phyloP scores from a whole-genome alignment of 2,113 vertebrate genomes.

The Pithys albifrons region DNA sequence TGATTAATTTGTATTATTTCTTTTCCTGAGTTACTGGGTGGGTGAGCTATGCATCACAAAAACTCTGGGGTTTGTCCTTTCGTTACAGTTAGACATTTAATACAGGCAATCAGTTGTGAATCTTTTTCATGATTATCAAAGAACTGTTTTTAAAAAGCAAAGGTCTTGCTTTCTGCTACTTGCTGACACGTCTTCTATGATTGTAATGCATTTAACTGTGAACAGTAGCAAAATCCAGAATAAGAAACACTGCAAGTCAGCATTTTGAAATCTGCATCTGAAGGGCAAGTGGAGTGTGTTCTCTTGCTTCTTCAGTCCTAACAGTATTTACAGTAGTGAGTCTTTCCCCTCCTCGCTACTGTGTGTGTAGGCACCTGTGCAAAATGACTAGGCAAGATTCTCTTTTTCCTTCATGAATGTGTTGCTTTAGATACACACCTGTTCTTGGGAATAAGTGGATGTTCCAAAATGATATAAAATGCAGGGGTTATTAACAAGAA shows the following conservation, averaged over 20 bases:
- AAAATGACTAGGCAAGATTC: not conserved
- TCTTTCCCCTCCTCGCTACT: not conserved
- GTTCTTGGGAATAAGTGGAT: not conserved
- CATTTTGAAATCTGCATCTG: slow-evolving; percentile 1
- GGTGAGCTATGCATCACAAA: not conserved
- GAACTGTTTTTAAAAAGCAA: not conserved
- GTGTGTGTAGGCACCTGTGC: not conserved
- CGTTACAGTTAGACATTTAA: not conserved
- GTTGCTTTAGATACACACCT: not conserved
- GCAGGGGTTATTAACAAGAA: not conserved
- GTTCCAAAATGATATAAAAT: not conserved
- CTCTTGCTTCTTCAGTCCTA: not conserved
- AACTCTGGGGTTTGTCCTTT: not conserved
- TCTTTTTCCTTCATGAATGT: not conserved
- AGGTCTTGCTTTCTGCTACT: not conserved
- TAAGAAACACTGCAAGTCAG: not conserved
- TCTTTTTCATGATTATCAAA: not conserved
- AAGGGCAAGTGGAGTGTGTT: not conserved
- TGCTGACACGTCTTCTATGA: not conserved
- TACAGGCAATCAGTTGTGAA: not conserved
- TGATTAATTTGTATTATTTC: not conserved
- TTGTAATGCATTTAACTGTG: not conserved
- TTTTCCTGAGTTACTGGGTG: not conserved
- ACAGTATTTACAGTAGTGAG: not conserved
- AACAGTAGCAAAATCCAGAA: not conserved